phyloP scores from a whole-genome alignment of 2,797 vertebrate genomes.

The Pyrrhura leucotis region DNA sequence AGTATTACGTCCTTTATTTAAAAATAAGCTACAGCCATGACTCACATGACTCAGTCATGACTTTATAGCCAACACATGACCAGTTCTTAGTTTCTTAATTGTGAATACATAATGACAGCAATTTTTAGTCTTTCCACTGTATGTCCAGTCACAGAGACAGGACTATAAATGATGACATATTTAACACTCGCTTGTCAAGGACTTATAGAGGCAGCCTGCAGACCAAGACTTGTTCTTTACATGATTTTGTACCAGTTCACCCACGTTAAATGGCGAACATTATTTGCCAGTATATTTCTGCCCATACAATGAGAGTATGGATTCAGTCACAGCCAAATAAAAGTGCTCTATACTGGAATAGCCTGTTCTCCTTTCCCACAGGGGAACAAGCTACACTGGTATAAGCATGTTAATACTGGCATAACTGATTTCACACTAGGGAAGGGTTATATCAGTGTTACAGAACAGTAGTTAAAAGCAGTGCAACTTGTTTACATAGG shows the following conservation, averaged over 20 bases:
- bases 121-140: not conserved
- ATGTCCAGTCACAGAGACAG: not conserved
- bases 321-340: not conserved
- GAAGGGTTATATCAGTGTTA: not conserved
- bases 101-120: not conserved
- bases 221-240: not conserved
- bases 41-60: not conserved
- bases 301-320: not conserved
- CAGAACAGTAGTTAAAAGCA: not conserved
- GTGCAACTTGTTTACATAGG: not conserved
- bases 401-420: conserved; percentile 27
- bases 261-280: not conserved
- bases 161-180: not conserved
- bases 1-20: not conserved
- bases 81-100: not conserved
- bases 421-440: not conserved
- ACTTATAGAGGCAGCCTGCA: not conserved
- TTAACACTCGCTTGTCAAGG: not conserved
- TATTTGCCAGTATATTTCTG: not conserved
- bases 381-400: not conserved
- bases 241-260: not conserved
- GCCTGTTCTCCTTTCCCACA: conserved; percentile 41
- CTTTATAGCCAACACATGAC: not conserved
- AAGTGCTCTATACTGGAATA: conserved; percentile 23
- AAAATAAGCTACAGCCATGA: conserved; percentile 1